Evolutionary conservation across 2,113 vertebrate genomes (phyloP), one percentile per base, ranked within the genome.

Genomic region (Craseonycteris thonglongyai): DNA sequence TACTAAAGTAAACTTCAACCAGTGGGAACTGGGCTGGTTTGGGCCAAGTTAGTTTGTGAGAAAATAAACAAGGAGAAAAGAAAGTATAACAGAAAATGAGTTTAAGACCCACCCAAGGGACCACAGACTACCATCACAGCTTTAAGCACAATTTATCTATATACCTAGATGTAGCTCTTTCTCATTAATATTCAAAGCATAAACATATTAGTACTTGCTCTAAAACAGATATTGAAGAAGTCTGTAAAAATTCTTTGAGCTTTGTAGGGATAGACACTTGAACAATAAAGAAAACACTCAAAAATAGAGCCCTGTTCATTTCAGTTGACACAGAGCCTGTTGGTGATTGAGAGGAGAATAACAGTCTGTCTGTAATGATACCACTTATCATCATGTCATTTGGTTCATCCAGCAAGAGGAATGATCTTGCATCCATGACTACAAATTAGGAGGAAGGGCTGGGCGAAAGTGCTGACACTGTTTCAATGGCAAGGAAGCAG

Each of bases 331-430:
- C 87, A 80, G 81, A 94, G 94, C 21, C 33, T 16, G 28, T 68
- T 54, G 24, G 35, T 56, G 80, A 79, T 3, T 59, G 84, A 68
- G 75, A 93, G 83, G 42, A 58, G 24, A 71, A 11, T 93, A 88
- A 94, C 6, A 21, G 14, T n/a, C 54, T 3, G 82, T 79, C 88
- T 56, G 86, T 88, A 94, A 30, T 68, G 59, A 90, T 38, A 10
- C 94, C 90, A 42, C 5, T 78, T 38, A 80, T 35, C 0, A 0
- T 56, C 94, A 38, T 16, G 69, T 75, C 89, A 78, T 72, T 49
- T 30, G 68, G 79, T 81, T 97, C 87, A 94, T 94, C 93, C 93
- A 82, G 87, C 66, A 63, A 83, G 51, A 87, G 79, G 94, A 95
- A 80, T 75, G 91, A 58, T 91, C 88, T 88, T 71, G 38, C n/a